Evolutionary conservation across 2,113 vertebrate species (phyloP).

Genomic region (Oostethus manadensis): DNA sequence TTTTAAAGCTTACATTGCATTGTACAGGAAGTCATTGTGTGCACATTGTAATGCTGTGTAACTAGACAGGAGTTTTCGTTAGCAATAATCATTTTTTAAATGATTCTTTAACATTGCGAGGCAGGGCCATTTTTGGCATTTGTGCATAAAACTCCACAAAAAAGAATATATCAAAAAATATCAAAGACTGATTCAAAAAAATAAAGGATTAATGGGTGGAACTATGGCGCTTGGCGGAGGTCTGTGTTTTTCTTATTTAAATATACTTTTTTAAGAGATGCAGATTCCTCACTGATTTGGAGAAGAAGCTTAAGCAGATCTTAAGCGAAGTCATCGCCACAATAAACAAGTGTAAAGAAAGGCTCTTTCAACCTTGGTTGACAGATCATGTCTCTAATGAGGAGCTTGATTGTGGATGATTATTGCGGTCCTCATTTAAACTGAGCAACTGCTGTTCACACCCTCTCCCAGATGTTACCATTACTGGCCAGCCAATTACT

Average conservation of each 20-base stretch:
- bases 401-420: constrained; percentile 37
- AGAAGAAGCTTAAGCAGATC: neutral
- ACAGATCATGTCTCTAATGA: constrained; percentile 36
- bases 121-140: too few species aligned
- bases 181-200: too few species aligned
- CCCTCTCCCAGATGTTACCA: constrained; percentile 31
- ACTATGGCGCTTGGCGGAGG: too few species aligned
- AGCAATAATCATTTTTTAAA: too few species aligned
- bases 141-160: too few species aligned
- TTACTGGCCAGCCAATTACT: constrained; percentile 51
- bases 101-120: too few species aligned
- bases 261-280: neutral
- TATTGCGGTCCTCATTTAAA: constrained; percentile 20
- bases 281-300: neutral
- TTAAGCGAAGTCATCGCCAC: neutral
- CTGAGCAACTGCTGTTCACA: constrained; percentile 30
- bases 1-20: too few species aligned
- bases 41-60: too few species aligned
- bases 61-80: too few species aligned
- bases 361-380: constrained; percentile 12
- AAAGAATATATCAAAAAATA: too few species aligned
- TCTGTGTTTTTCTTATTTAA: neutral
- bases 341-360: constrained; percentile 4
- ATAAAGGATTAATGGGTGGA: too few species aligned
- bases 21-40: too few species aligned